Evolutionary conservation across 2,113 vertebrate genomes (phyloP).

Genomic region (Choloepus hoffmanni): DNA sequence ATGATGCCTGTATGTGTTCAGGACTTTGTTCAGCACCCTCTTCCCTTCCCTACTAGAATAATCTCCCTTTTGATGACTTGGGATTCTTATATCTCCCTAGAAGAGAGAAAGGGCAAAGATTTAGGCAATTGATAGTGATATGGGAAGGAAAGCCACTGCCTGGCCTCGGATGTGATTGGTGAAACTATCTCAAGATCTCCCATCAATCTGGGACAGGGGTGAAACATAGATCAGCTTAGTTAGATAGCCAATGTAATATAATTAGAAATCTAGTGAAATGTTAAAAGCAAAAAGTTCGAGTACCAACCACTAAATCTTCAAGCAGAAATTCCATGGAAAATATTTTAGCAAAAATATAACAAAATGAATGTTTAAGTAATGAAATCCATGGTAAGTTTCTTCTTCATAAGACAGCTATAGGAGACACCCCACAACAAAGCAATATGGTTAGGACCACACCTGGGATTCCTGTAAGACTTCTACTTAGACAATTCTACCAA

Average conservation of each 20-base stretch:
- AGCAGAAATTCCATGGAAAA: not conserved
- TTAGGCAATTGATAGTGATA: not conserved
- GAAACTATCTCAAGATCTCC: not conserved
- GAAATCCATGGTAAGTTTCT: not conserved
- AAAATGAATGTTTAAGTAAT: not conserved
- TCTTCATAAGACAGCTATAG: not conserved
- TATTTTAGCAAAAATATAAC: not conserved
- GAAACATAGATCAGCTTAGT: not conserved
- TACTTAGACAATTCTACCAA: not conserved
- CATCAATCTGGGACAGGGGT: not conserved
- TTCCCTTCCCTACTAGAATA: not conserved
- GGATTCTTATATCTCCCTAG: not conserved
- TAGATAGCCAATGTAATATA: not conserved
- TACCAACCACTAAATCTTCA: not conserved
- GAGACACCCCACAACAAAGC: not conserved
- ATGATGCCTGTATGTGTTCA: not conserved
- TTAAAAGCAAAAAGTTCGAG: not conserved
- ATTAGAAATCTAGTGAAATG: not conserved
- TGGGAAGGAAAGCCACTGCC: not conserved
- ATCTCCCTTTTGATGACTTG: not conserved
- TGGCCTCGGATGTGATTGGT: no score
- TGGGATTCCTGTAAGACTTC: not conserved
- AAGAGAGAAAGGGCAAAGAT: not conserved
- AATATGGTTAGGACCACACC: not conserved
- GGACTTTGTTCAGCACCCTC: not conserved